These are phyloP conservation scores for Rhinopithecus roxellana DNA, from an alignment of 2,113 vertebrate species.

Conservation along the genomic window DNA sequence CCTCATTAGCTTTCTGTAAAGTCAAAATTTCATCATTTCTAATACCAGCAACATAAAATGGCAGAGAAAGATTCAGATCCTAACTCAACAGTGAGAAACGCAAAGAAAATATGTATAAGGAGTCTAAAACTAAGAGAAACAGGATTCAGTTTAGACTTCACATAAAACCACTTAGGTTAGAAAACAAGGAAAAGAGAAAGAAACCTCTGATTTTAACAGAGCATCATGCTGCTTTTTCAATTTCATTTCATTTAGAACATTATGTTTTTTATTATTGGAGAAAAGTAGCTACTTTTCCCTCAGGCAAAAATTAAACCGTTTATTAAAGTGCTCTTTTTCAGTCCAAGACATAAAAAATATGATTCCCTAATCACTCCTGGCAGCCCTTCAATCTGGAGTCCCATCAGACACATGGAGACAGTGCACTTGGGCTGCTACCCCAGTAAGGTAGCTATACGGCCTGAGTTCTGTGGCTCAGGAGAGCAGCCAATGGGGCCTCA, in stretches of 20 bases:
- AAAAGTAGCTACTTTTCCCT: conserved; percentile 12
- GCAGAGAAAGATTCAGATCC: conserved; percentile 32
- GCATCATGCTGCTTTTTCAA: not conserved
- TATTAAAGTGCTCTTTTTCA: conserved; percentile 34
- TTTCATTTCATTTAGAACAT: conserved; percentile 22
- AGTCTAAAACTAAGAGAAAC: conserved; percentile 59
- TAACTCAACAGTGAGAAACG: conserved; percentile 58
- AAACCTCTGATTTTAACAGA: not conserved
- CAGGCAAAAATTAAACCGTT: conserved; percentile 37
- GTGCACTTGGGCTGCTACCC: not conserved
- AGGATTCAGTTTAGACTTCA: conserved; percentile 35
- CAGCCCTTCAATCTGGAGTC: not conserved
- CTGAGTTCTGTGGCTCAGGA: not conserved
- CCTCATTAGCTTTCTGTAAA: conserved; percentile 34
- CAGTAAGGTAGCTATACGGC: not conserved
- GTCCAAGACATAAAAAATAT: conserved; percentile 23
- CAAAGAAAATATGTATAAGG: conserved; percentile 21
- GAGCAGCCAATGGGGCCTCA: not conserved
- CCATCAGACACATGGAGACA: not conserved
- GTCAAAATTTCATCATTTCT: conserved; percentile 43
- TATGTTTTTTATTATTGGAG: conserved; percentile 13
- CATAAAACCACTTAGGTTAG: not conserved
- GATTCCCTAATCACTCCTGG: not conserved
- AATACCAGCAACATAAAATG: conserved; percentile 45
- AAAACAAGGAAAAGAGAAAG: conserved; percentile 37